Conservation (phyloP, 2,888 invertebrate genomes). For the Eledone cirrhosa region DNA sequence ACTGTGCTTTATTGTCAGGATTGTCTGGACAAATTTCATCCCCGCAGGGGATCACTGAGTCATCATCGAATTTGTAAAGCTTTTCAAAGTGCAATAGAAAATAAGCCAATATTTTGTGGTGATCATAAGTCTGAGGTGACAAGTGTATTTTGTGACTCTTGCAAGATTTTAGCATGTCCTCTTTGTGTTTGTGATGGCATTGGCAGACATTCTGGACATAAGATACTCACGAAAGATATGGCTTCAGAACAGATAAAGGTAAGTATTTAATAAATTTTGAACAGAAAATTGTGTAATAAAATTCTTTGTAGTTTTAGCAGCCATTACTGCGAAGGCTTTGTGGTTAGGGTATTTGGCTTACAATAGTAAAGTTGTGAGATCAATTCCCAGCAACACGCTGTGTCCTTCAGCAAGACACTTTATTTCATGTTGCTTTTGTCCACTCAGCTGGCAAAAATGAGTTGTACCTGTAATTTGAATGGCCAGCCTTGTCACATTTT, state of each 20-base stretch:
- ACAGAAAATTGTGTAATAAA: too few relatives aligned
- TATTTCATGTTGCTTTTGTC: too few relatives aligned
- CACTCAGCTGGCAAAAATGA: too few relatives aligned
- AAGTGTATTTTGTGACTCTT: constrained; percentile 59
- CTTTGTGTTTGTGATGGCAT: constrained; percentile 62
- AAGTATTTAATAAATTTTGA: constrained; percentile 18
- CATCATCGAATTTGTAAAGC: constrained; percentile 50
- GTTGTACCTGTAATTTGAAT: too few relatives aligned
- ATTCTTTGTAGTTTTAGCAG: too few relatives aligned
- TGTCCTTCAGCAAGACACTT: too few relatives aligned
- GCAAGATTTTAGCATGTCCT: constrained; percentile 57
- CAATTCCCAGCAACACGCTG: too few relatives aligned
- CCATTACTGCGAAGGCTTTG: too few relatives aligned
- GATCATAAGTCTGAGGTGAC: constrained; percentile 55
- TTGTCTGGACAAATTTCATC: constrained; percentile 59
- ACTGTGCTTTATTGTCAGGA: constrained; percentile 58
- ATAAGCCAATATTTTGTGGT: constrained; percentile 47
- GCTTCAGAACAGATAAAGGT: constrained; percentile 58
- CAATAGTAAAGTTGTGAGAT: too few relatives aligned
- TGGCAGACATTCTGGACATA: constrained; percentile 60
- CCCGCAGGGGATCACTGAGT: constrained; percentile 52
- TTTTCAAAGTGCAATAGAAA: constrained; percentile 37
- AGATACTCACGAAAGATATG: constrained; percentile 57
- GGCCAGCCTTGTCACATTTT: too few relatives aligned
- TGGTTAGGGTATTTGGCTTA: too few relatives aligned